Evolutionary conservation across 2,888 invertebrate genomes (phyloP).

Genomic region (Belgica antarctica): DNA sequence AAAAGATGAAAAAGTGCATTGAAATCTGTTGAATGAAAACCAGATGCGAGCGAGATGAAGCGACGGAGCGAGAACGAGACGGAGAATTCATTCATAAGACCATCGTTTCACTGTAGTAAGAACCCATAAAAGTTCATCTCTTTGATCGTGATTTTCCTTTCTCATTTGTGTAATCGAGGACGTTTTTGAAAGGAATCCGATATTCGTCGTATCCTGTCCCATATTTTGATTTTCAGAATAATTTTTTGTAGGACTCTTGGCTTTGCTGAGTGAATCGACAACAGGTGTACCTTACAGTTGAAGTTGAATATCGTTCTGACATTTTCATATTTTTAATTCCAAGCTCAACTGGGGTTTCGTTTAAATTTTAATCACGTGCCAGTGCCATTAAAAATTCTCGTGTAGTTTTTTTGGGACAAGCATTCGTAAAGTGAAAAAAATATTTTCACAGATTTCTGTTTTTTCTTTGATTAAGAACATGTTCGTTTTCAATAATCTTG

Average conservation of each 20-base stretch:
- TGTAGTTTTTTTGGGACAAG: background rate
- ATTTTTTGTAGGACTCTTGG: background rate
- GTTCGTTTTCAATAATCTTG: background rate
- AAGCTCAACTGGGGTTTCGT: slow-evolving; percentile 36
- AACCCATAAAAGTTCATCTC: slow-evolving; percentile 23
- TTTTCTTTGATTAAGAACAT: background rate
- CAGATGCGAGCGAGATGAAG: slow-evolving; percentile 13
- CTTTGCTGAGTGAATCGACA: slow-evolving; percentile 6
- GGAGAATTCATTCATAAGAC: slow-evolving; percentile 43
- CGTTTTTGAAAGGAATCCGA: slow-evolving; percentile 33
- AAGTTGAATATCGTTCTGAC: slow-evolving; percentile 22
- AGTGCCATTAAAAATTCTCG: slow-evolving; percentile 16
- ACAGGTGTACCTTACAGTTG: slow-evolving; percentile 42
- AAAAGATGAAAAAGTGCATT: slow-evolving; percentile 41
- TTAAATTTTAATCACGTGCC: slow-evolving; percentile 41
- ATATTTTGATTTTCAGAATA: background rate
- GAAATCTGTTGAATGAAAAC: slow-evolving; percentile 12
- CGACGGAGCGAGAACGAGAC: slow-evolving; percentile 11
- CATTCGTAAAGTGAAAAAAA: too few species aligned
- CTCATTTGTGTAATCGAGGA: slow-evolving; percentile 32
- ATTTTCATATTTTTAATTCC: slow-evolving; percentile 31
- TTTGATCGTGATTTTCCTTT: slow-evolving; percentile 29
- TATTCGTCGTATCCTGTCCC: slow-evolving; percentile 41
- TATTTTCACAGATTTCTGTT: slow-evolving; percentile 6
- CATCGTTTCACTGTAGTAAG: slow-evolving; percentile 28